Base-by-base conservation (phyloP, 1,140 invertebrate genomes). In the Teleogryllus occipitalis region DNA sequence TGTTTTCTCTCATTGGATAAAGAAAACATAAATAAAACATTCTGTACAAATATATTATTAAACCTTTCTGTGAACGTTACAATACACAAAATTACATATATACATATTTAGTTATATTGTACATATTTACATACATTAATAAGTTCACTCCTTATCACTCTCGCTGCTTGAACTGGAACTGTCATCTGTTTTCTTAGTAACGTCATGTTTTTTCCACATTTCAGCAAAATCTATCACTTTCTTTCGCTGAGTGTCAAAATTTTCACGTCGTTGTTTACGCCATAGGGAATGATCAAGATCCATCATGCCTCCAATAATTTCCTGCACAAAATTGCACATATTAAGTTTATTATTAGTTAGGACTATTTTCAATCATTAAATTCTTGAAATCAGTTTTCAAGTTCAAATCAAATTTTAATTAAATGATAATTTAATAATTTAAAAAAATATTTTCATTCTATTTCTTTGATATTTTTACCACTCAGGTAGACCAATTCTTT, bases 251-350 rank as follows among this genome's bases (percentile, higher is more conserved):
- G 90, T 87, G 78, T 94, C 90, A 85, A 94, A 92, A 76, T 85
- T 89, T 86, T 97, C 92, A 81, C 86, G 90, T 82, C 89, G 90
- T 12, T 92, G 94, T 85, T 94, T 96, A 79, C 94, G 90, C 96
- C 97, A 98, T 80, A 92, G 83, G 74, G 87, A 89, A 79, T 95
- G 92, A 86, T 98, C 93, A 74, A 97, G 87, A 84, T 98, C 95
- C 80, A 98, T 85, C 90, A 99, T 97, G 5, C 97, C 97, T 49
- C 94, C 97, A 86, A 99, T 93, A 46, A 98, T 93, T 92, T 98
- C 96, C 93, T 96, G 83, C 15, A 54, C 8, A 77, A 27, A 74
- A 78, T 48, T 18, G 8, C 14, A 74, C 39, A 65, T 65, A 14
- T 18, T 0, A 65, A 65, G 0, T 65, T 65, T 39, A 39, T 39